Conservation (phyloP, 2,113 vertebrate species). For the Lichenostomus cassidix region DNA sequence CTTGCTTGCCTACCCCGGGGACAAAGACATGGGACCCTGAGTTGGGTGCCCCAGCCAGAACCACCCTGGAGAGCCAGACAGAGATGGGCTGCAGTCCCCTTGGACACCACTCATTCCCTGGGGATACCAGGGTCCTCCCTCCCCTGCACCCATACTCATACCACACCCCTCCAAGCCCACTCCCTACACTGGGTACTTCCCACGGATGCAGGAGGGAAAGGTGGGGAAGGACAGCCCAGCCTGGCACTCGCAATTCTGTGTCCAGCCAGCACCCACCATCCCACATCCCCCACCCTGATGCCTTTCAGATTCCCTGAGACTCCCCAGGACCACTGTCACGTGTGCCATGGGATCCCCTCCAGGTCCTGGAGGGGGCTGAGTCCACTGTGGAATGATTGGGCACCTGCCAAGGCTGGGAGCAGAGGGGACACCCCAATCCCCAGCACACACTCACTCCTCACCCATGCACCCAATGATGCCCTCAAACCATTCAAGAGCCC, state of each 20-base stretch:
- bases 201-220: not conserved
- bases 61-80: accelerated
- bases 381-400: accelerated
- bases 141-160: not conserved
- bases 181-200: not conserved
- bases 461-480: accelerated
- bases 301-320: not conserved
- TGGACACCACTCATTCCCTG: not conserved
- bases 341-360: not conserved
- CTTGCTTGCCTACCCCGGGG: accelerated
- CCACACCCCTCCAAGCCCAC: accelerated
- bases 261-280: not conserved
- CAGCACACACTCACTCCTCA: accelerated
- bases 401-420: not conserved
- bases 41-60: not conserved
- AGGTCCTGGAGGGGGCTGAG: not conserved
- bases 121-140: not conserved
- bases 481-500: not conserved
- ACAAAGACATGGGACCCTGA: accelerated
- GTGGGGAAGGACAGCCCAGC: not conserved
- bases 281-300: not conserved
- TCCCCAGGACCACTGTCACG: accelerated
- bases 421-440: not conserved
- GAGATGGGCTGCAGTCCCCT: not conserved
- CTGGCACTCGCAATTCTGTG: not conserved